Base-by-base conservation (phyloP, 2,113 vertebrate genomes). In the Petroica traversi region DNA sequence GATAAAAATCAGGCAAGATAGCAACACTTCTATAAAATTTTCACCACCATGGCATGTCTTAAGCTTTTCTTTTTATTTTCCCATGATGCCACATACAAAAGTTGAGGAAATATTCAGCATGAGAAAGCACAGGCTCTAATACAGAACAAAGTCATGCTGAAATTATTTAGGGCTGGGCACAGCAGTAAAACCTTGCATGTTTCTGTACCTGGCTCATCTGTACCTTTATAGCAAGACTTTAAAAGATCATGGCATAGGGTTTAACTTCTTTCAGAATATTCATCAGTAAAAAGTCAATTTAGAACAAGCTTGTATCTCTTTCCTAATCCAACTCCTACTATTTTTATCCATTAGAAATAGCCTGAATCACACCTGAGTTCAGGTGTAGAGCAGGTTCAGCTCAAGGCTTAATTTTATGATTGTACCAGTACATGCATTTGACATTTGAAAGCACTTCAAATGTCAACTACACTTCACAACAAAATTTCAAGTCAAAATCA, bases 401-500 rank as follows among this genome's bases (percentile, higher is more conserved):
- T 20, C 34, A 76, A 91, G 15, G 19, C 4, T 48, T 62, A 58
- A 45, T 62, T 82, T 66, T 83, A 33, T 69, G 16, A 24, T 43
- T 64, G 29, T 34, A 52, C 8, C 51, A 46, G 25, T 61, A 52
- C n/a, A 49, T 9, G 10, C 3, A 28, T 62, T 38, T 66, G 19
- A 19, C 67, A 69, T 83, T 24, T 82, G 33, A 93, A 85, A 85
- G 22, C n/a, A n/a, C n/a, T n/a, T n/a, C n/a, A n/a, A n/a, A n/a
- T n/a, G n/a, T n/a, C n/a, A n/a, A n/a, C n/a, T n/a, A 45, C 0
- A 4, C 5, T 54, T 79, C 3, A 3, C 22, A 45, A 45, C 10
- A 54, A 73, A 52, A 82, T 29, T 71, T 68, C 48, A 48, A 76
- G 45, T 68, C 13, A 26, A 76, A 51, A 59, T 12, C 48, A 51